Evolutionary conservation across 2,888 invertebrate genomes (phyloP), one percentile per base, ranked within the genome.

Genomic region (Nipponacmea schrenckii): DNA sequence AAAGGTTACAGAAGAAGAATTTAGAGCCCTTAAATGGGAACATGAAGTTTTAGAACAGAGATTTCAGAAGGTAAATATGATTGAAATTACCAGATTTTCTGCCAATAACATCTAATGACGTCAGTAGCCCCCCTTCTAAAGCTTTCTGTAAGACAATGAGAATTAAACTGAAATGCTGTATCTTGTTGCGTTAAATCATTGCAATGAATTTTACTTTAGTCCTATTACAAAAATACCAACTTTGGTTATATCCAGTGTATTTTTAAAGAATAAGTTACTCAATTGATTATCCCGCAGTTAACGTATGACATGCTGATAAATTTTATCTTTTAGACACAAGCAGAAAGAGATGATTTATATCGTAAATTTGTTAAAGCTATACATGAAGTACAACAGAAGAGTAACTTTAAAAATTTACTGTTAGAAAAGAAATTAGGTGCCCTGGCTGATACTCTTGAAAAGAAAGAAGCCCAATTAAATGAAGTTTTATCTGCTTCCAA

Each of bases 321-420:
- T n/a, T 31, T 31, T 31, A 10, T 39, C 10, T 26, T 69, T 80
- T 14, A 91, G 90, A 83, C 94, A 0, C 90, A 93, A 77, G 90
- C 90, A 0, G 96, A 97, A 86, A 91, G 95, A 15, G 93, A 96
- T 81, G 93, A 94, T 69, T 88, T 96, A 27, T 94, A 95, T 84
- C 89, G 91, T 4, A 92, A 93, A 85, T 96, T 97, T 88, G 93
- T 95, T 14, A 92, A 93, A 75, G 94, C 95, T 0, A 93, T 97
- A 66, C 90, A 95, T 62, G 96, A 96, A 84, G 92, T 96, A 4
- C 96, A 96, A 86, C 95, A 96, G 87, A 94, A 94, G 86, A 93
- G 94, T 0, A 93, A 94, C 7, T 89, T 94, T 82, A 95, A 94
- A 88, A 94, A 94, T 78, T 93, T 95, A 0, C 89, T 96, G 7